Conservation (phyloP, 2,113 vertebrate species). For the Lophochroa leadbeateri region DNA sequence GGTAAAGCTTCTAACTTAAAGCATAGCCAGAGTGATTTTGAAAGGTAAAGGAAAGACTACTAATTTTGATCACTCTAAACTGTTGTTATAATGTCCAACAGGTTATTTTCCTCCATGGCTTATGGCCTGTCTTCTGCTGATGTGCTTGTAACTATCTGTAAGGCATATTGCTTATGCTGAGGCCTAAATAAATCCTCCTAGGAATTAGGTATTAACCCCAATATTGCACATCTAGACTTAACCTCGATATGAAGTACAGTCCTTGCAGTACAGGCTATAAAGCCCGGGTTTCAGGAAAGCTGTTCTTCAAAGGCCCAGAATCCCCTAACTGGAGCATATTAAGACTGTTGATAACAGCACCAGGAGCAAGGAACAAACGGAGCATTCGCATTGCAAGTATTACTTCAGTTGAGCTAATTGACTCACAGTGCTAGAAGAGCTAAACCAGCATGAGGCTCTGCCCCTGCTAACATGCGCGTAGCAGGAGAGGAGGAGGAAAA, state of each 20-base stretch:
- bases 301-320: background rate
- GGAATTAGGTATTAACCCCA: background rate
- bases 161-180: background rate
- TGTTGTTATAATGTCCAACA: background rate
- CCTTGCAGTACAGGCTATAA: background rate
- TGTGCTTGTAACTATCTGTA: background rate
- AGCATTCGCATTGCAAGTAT: background rate
- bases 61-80: background rate
- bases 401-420: background rate
- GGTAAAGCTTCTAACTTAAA: background rate
- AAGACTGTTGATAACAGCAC: background rate
- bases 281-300: background rate
- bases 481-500: background rate
- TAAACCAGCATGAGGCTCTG: background rate
- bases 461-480: background rate
- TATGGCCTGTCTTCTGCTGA: background rate
- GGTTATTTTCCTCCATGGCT: background rate
- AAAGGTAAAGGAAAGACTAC: background rate
- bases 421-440: background rate
- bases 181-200: background rate
- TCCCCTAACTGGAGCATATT: background rate
- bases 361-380: background rate
- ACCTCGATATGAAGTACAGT: fast-evolving
- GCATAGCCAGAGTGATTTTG: background rate
- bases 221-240: fast-evolving